These are phyloP conservation scores for Daubentonia madagascariensis DNA, from an alignment of 2,113 vertebrate species.

Conservation along the genomic window DNA sequence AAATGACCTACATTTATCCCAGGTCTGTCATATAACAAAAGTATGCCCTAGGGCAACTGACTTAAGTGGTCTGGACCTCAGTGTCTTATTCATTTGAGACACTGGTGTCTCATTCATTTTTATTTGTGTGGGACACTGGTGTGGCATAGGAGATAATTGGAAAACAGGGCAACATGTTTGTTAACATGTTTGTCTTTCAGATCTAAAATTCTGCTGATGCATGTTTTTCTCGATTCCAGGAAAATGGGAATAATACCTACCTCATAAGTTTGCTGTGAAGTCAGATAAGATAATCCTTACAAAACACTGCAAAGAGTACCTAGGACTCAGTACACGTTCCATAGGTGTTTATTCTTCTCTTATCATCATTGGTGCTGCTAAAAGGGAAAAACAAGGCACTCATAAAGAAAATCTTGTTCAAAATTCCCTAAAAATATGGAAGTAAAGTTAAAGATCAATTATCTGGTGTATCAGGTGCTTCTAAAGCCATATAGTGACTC, in stretches of 20 bases:
- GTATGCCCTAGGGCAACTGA: background rate
- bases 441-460: slow-evolving; percentile 2
- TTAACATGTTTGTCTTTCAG: slow-evolving; percentile 3
- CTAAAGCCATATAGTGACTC: background rate
- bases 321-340: background rate
- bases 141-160: background rate
- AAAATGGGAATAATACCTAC: background rate
- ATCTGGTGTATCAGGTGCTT: background rate
- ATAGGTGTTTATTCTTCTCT: background rate
- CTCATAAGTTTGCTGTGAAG: background rate
- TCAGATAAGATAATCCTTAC: background rate
- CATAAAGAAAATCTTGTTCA: background rate
- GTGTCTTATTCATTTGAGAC: background rate
- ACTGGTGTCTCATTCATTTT: background rate
- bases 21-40: background rate
- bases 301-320: background rate
- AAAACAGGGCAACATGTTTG: background rate
- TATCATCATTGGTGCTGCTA: background rate
- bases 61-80: background rate
- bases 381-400: background rate
- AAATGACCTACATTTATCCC: slow-evolving; percentile 8
- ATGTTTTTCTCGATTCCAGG: background rate
- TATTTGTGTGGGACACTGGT: background rate
- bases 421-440: background rate
- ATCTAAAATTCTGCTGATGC: background rate